These are phyloP conservation scores for Dipodomys merriami DNA, from an alignment of 2,113 vertebrate genomes.

Conservation along the genomic window DNA sequence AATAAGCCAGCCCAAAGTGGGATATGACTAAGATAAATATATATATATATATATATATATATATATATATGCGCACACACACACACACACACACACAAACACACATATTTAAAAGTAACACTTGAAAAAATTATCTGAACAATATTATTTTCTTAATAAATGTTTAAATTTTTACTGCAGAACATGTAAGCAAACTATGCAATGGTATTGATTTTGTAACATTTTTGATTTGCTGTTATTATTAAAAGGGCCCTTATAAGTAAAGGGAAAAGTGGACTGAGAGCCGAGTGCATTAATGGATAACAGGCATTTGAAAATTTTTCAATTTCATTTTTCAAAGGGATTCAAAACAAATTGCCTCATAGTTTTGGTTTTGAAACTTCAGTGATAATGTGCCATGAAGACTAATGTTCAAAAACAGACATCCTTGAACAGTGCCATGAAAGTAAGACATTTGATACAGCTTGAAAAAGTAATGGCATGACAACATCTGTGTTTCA, in stretches of 20 bases:
- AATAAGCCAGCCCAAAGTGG: not conserved
- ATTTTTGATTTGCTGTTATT: conserved; percentile 2
- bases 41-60: no score
- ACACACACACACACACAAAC: no score
- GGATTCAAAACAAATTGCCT: not conserved
- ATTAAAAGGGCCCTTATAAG: not conserved
- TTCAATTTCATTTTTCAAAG: conserved; percentile 12
- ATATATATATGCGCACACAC: no score
- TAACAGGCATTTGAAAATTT: not conserved
- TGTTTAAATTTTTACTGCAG: not conserved
- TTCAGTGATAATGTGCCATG: not conserved
- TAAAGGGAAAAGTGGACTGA: conserved; percentile 20
- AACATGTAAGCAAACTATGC: not conserved
- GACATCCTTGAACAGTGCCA: not conserved
- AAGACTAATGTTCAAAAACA: not conserved
- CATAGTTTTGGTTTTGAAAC: not conserved
- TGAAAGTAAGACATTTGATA: not conserved
- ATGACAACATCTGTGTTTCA: not conserved
- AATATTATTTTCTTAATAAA: not conserved
- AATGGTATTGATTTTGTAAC: not conserved
- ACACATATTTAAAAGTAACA: not conserved
- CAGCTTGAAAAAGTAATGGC: not conserved
- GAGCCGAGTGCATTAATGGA: not conserved
- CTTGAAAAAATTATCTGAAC: not conserved
- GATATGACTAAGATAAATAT: not conserved